Percentiles rank a stretch among this genome's conserved stretches.
Evolutionary conservation across 1,140 invertebrate species (phyloP).

Genomic region (Formica selysi): DNA sequence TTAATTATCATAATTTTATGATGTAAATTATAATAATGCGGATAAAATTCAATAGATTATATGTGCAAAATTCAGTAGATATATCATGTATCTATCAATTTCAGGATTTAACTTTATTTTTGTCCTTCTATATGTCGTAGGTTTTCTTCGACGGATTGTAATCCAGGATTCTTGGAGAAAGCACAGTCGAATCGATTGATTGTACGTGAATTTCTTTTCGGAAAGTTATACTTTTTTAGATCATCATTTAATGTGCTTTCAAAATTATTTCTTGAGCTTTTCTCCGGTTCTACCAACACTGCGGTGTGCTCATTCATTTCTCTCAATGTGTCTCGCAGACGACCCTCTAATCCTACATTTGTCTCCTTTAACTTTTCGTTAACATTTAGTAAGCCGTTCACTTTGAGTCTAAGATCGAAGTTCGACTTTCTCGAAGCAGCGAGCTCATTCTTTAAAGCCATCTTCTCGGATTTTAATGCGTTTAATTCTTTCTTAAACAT

Average conservation of each 20-base stretch:
- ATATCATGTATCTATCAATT: not conserved
- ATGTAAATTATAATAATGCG: not conserved
- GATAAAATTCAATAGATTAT: not conserved
- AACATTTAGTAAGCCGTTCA: constrained; percentile 44
- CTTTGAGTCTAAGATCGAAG: constrained; percentile 49
- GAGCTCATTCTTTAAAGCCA: constrained; percentile 73
- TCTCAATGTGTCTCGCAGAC: constrained; percentile 40
- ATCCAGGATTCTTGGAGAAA: not conserved
- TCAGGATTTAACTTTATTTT: not conserved
- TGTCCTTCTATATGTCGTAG: constrained; percentile 15
- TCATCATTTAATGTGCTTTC: constrained; percentile 38
- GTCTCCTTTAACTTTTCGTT: constrained; percentile 61
- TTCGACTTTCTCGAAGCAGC: constrained; percentile 63
- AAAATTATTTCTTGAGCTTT: not conserved
- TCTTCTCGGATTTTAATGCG: constrained; percentile 55
- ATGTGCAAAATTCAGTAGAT: not conserved
- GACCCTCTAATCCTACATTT: constrained; percentile 39
- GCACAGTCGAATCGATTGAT: constrained; percentile 31
- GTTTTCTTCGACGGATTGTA: constrained; percentile 9
- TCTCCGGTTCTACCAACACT: not conserved
- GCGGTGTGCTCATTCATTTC: constrained; percentile 53
- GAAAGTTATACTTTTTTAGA: constrained; percentile 40
- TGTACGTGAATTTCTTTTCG: constrained; percentile 49
- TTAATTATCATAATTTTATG: not conserved
- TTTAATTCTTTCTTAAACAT: constrained; percentile 47